These are phyloP conservation scores for Lutjanus campechanus DNA, from an alignment of 2,797 vertebrate genomes.

Conservation along the genomic window DNA sequence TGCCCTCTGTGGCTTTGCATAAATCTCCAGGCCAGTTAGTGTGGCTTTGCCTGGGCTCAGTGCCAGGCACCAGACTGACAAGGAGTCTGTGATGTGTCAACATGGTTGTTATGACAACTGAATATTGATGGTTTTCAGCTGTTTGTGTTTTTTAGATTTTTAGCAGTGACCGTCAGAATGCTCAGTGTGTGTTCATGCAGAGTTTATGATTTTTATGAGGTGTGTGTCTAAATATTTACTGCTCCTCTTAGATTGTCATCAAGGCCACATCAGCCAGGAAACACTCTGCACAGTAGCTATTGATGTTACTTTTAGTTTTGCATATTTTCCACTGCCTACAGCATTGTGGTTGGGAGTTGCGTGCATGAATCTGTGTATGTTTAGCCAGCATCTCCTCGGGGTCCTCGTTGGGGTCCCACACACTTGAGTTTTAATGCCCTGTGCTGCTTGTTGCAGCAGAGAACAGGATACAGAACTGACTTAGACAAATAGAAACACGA, in stretches of 20 bases:
- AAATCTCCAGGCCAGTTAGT: conserved; percentile 47
- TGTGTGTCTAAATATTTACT: not conserved
- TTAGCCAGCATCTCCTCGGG: conserved; percentile 4
- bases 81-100: conserved; percentile 21
- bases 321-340: conserved; percentile 49
- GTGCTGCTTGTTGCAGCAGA: conserved; percentile 5
- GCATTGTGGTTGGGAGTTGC: conserved; percentile 10
- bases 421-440: conserved; percentile 29
- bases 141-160: not conserved
- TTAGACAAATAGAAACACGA: conserved; percentile 6
- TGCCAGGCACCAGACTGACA: conserved; percentile 49
- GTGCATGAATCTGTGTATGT: conserved; percentile 20
- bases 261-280: not conserved
- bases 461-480: conserved; percentile 4
- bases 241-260: conserved; percentile 3
- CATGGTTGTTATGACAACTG: conserved; percentile 21
- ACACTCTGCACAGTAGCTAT: not conserved
- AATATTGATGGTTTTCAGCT: conserved; percentile 12
- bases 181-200: not conserved
- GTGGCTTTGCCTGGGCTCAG: conserved; percentile 41
- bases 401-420: conserved; percentile 12
- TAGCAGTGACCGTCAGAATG: not conserved
- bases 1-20: conserved; percentile 59
- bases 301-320: conserved; percentile 40
- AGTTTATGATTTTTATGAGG: not conserved